Evolutionary conservation across 1,140 invertebrate genomes (phyloP).

Genomic region (Maconellicoccus hirsutus): DNA sequence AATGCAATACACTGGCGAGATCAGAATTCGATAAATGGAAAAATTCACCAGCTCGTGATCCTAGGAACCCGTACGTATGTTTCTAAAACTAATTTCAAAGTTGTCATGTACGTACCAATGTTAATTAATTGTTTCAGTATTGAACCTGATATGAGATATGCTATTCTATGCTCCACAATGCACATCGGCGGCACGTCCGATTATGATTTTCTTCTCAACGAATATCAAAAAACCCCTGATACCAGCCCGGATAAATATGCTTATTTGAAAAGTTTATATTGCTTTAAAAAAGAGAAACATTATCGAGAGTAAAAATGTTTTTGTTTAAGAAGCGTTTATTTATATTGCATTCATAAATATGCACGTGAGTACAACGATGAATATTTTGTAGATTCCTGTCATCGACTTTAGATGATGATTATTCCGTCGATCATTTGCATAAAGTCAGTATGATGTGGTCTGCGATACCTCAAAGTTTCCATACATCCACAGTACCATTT

Average conservation of each 20-base stretch:
- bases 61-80: not conserved
- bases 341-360: not conserved
- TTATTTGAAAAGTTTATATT: constrained; percentile 16
- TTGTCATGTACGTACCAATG: not conserved
- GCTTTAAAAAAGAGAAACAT: not conserved
- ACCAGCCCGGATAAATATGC: not conserved
- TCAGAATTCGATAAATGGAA: constrained; percentile 1
- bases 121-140: not conserved
- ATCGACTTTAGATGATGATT: not conserved
- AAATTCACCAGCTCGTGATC: not conserved
- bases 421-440: not conserved
- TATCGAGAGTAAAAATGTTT: not conserved
- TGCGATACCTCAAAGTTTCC: not conserved
- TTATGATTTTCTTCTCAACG: not conserved
- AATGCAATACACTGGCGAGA: not conserved
- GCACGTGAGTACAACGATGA: not conserved
- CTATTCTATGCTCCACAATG: not conserved
- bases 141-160: constrained; percentile 8
- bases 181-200: not conserved
- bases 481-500: not conserved
- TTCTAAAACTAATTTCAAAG: not conserved
- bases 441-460: not conserved
- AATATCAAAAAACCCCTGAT: not conserved
- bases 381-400: not conserved
- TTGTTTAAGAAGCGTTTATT: too few relatives aligned